These are phyloP conservation scores for Cephalopachus bancanus DNA, from an alignment of 2,797 vertebrate species.

Conservation along the genomic window DNA sequence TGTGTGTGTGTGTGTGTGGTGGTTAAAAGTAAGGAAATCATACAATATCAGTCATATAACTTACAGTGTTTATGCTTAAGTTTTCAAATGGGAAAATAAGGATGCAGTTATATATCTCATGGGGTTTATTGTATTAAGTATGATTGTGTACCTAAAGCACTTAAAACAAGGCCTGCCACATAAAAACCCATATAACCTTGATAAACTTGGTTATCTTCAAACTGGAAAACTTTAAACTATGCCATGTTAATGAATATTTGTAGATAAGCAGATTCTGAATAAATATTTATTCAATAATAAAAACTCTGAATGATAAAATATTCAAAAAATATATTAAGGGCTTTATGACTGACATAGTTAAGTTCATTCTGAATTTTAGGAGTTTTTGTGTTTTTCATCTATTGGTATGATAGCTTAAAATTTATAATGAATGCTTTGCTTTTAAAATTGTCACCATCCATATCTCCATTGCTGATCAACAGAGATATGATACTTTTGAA, in stretches of 20 bases:
- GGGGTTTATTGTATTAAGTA: neutral
- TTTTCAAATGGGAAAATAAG: neutral
- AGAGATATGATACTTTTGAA: neutral
- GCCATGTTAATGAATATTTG: neutral
- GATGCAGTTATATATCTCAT: neutral
- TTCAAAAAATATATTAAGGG: neutral
- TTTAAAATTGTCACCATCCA: neutral
- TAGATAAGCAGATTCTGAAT: neutral
- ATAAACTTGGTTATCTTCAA: neutral
- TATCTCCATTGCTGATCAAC: neutral
- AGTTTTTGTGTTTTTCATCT: neutral
- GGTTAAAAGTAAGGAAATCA: neutral
- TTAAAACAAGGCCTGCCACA: neutral
- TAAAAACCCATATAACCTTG: neutral
- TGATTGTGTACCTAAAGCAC: neutral
- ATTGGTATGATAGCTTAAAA: neutral
- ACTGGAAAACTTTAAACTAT: neutral
- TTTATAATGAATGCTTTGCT: neutral
- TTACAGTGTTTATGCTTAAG: neutral
- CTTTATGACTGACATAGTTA: neutral
- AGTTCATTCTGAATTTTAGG: neutral
- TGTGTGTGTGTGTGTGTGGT: too few relatives aligned
- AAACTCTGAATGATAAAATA: constrained; percentile 2
- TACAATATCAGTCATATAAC: neutral
- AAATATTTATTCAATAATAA: neutral